A percentile compares a stretch with the other conserved stretches of the same genome.
phyloP scores from a whole-genome alignment of 2,797 vertebrate species.

The Schizothorax lantsangensis region DNA sequence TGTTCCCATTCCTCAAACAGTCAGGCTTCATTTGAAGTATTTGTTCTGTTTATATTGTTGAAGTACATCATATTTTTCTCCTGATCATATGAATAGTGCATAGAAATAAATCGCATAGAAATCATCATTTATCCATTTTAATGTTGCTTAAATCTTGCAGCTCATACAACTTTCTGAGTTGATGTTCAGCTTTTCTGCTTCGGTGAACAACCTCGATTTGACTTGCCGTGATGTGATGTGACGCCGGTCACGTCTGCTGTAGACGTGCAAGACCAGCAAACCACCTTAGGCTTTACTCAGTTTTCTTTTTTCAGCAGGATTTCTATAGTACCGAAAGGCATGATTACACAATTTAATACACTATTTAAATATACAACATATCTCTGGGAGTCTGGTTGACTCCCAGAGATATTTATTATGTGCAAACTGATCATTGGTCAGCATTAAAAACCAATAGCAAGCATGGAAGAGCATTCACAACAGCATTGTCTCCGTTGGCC shows the following conservation, averaged over 20 bases:
- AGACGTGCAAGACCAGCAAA: background rate
- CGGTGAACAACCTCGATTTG: background rate
- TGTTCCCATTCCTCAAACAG: no score
- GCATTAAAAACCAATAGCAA: background rate
- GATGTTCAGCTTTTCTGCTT: constrained; percentile 1
- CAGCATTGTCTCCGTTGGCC: background rate
- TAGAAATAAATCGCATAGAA: no score
- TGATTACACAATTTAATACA: background rate
- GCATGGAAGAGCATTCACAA: background rate
- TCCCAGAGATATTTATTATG: background rate
- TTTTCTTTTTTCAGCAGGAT: background rate
- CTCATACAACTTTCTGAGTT: background rate
- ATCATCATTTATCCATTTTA: background rate
- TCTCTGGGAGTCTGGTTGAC: background rate
- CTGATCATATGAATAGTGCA: no score
- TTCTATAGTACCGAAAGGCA: background rate
- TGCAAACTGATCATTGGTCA: background rate
- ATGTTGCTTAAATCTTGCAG: background rate
- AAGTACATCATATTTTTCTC: no score
- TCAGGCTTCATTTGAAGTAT: no score
- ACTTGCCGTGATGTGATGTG: background rate
- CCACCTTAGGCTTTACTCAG: background rate
- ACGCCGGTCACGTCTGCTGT: background rate
- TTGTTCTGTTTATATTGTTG: no score
- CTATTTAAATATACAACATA: background rate